Percentiles rank a stretch among this genome's conserved stretches.
Evolutionary conservation across 2,888 invertebrate species (phyloP).

Genomic region (Candidula unifasciata): DNA sequence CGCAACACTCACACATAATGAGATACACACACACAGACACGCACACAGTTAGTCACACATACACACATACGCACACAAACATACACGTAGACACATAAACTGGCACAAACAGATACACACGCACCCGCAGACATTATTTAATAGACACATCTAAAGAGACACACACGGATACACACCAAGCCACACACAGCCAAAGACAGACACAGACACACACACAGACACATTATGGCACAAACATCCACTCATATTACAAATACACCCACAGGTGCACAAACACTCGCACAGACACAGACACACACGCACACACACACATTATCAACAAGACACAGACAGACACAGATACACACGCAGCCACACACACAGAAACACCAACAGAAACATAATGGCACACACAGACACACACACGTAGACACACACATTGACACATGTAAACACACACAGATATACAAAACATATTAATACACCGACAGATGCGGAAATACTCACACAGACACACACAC

Average conservation of each 20-base stretch:
- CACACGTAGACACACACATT: not conserved
- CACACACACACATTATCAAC: conserved; percentile 33
- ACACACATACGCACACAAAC: not conserved
- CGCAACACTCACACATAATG: not conserved
- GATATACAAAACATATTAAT: too few species aligned
- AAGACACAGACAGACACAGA: conserved; percentile 7
- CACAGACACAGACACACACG: conserved; percentile 16
- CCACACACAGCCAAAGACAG: not conserved
- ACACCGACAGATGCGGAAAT: too few species aligned
- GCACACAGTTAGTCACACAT: not conserved
- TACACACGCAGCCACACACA: not conserved
- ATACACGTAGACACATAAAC: conserved; percentile 9
- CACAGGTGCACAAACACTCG: not conserved
- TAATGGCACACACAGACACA: not conserved
- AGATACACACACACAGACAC: conserved; percentile 1
- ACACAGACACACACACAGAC: not conserved
- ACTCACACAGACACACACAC: conserved; percentile 20
- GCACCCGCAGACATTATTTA: not conserved
- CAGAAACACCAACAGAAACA: not conserved
- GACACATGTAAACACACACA: too few species aligned
- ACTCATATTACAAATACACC: conserved; percentile 2
- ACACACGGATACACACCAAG: not conserved
- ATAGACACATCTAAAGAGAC: not conserved
- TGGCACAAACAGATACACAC: conserved; percentile 37
- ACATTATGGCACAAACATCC: not conserved